Base-by-base conservation (phyloP, 1,140 invertebrate species). In the Polyergus mexicanus region DNA sequence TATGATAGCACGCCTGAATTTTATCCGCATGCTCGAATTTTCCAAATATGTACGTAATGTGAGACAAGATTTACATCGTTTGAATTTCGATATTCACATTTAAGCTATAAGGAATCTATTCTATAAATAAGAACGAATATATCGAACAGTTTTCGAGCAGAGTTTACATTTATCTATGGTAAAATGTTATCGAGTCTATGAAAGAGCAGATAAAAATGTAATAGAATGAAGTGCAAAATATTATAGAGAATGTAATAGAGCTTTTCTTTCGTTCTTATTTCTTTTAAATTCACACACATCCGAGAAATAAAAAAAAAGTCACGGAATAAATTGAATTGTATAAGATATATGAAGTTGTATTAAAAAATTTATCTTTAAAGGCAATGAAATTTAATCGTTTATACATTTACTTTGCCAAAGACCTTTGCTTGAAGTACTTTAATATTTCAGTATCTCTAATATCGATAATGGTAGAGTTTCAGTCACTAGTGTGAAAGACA, bases 401-500 rank as follows among this genome's bases (percentile, higher is more conserved):
- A 22, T 41, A 56, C 80, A 54, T 41, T 47, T 72, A 85, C 6
- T 80, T 88, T 86, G 75, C 62, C 56, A 75, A 89, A 81, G 58
- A 58, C 54, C 51, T 58, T 74, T 56, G 38, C 72, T 80, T 35
- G 13, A 71, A 81, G 38, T 56, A 76, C 13, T 63, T 51, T 6
- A 32, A 28, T 75, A 75, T 84, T 66, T 60, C 51, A 51, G 16
- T 51, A 51, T 51, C 47, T 19, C n/a, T 44, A 60, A 80, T 56
- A 62, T 88, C 54, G 51, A 68, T 65, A 72, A 13, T 22, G 13
- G 19, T 80, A 58, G 5, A 51, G 51, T 89, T 75, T 80, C 90
- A 87, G 88, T 90, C 88, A 91, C 75, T 91, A 91, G 89, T 89
- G 88, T 91, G 89, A 94, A 93, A 93, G 87, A 91, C 86, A 85